These are phyloP conservation scores for Festucalex cinctus DNA, from an alignment of 2,113 vertebrate genomes.

Conservation along the genomic window DNA sequence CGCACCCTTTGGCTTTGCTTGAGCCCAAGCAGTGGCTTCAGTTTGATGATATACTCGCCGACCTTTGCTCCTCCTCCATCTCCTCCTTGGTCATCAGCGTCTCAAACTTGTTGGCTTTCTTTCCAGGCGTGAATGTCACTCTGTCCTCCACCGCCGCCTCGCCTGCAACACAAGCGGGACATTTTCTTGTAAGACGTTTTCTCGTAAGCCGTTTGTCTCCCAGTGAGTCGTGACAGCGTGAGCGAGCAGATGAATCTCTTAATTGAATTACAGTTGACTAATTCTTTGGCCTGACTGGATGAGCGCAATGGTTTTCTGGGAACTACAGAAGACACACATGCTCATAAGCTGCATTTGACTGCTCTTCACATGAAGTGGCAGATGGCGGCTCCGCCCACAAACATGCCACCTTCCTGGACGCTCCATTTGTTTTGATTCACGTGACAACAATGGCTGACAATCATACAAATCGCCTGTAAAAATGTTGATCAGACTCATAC, in stretches of 20 bases:
- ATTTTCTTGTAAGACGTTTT: neutral
- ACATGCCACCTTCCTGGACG: neutral
- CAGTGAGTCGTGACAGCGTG: neutral
- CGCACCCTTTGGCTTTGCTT: too few relatives aligned
- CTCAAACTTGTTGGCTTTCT: slow-evolving; percentile 81
- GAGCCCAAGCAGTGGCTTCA: too few relatives aligned
- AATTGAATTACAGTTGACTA: neutral
- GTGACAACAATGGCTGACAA: neutral
- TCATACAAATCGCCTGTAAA: neutral
- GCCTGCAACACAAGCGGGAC: slow-evolving; percentile 35
- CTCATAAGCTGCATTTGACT: slow-evolving; percentile 2
- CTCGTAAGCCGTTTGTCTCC: neutral
- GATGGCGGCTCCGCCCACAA: slow-evolving; percentile 17
- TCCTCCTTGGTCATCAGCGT: slow-evolving; percentile 87
- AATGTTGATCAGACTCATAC: neutral
- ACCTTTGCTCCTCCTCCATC: slow-evolving; percentile 91
- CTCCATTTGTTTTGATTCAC: too few relatives aligned
- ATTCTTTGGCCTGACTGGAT: neutral
- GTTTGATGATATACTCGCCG: slow-evolving; percentile 9
- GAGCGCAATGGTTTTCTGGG: slow-evolving; percentile 2
- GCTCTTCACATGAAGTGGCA: slow-evolving; percentile 33
- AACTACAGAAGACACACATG: neutral
- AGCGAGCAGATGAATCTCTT: neutral
- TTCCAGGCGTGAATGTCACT: slow-evolving; percentile 78
- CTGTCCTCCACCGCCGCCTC: slow-evolving; percentile 58